Percentiles rank a stretch among this genome's conserved stretches.
phyloP scores from a whole-genome alignment of 2,797 vertebrate genomes.

The Megaceryle alcyon region DNA sequence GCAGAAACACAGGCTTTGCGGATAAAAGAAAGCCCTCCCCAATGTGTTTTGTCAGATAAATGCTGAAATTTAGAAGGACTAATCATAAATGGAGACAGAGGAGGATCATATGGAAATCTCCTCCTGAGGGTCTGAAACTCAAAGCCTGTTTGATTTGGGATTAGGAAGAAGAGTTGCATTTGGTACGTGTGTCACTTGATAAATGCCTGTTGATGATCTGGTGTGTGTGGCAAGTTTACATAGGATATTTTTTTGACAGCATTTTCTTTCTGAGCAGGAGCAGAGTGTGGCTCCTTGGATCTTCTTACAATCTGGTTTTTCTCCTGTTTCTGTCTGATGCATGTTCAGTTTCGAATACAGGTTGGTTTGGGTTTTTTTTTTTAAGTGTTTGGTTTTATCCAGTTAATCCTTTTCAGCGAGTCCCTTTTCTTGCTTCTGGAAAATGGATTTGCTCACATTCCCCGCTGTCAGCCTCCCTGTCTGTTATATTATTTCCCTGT shows the following conservation, averaged over 20 bases:
- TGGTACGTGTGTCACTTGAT: slow-evolving; percentile 38
- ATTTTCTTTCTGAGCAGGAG: not conserved
- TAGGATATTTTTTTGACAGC: not conserved
- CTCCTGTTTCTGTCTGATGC: not conserved
- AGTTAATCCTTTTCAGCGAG: slow-evolving; percentile 25
- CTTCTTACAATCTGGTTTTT: not conserved
- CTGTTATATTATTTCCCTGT: slow-evolving; percentile 3
- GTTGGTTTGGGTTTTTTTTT: not conserved
- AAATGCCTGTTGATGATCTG: slow-evolving; percentile 38
- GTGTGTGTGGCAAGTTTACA: slow-evolving; percentile 47
- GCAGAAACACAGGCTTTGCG: not conserved
- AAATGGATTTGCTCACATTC: slow-evolving; percentile 37
- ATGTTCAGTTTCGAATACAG: not conserved
- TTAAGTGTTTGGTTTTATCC: slow-evolving; percentile 11
- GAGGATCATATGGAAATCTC: slow-evolving; percentile 52
- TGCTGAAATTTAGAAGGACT: slow-evolving; percentile 49
- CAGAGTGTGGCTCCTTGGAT: not conserved
- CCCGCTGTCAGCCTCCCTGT: not conserved
- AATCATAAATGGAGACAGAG: slow-evolving; percentile 49
- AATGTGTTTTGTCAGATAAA: slow-evolving; percentile 51
- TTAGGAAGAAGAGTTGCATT: slow-evolving; percentile 56
- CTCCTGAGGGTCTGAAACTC: slow-evolving; percentile 62
- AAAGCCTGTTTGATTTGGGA: slow-evolving; percentile 59
- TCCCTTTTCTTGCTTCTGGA: slow-evolving; percentile 3
- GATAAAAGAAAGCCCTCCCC: slow-evolving; percentile 42